These are phyloP conservation scores for Psilanteris sp. DNA, from an alignment of 1,140 invertebrate genomes.

Conservation along the genomic window DNA sequence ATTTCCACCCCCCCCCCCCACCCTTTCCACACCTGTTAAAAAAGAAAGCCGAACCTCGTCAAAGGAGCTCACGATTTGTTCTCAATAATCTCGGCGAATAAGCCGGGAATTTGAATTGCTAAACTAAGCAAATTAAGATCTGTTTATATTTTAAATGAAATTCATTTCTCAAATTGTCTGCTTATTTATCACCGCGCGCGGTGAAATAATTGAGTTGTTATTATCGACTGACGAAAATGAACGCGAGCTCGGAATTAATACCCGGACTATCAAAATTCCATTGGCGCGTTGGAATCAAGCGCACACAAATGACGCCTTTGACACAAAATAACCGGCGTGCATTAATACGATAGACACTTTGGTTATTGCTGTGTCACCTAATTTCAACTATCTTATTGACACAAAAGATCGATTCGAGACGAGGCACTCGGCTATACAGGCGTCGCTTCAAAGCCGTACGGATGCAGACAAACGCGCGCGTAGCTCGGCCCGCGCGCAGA, in stretches of 20 bases:
- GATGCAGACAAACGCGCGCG: slow-evolving; percentile 14
- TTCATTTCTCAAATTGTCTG: too few species aligned
- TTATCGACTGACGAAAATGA: neutral
- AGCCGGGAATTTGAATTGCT: too few species aligned
- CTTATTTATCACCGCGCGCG: too few species aligned
- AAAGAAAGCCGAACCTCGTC: too few species aligned
- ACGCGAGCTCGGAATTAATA: slow-evolving; percentile 7
- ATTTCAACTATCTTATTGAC: slow-evolving; percentile 49
- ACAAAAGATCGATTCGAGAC: slow-evolving; percentile 46
- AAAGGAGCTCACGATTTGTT: too few species aligned
- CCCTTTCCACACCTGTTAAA: too few species aligned
- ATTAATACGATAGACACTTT: slow-evolving; percentile 23
- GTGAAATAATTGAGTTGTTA: neutral
- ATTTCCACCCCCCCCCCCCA: too few species aligned
- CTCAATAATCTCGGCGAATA: too few species aligned
- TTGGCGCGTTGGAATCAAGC: slow-evolving; percentile 7
- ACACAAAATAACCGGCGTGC: slow-evolving; percentile 18
- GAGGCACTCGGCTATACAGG: slow-evolving; percentile 9
- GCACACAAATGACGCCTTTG: slow-evolving; percentile 12
- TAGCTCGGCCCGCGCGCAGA: slow-evolving; percentile 50
- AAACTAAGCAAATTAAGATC: too few species aligned
- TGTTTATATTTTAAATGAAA: too few species aligned
- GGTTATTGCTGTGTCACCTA: slow-evolving; percentile 40
- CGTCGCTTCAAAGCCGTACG: slow-evolving; percentile 28
- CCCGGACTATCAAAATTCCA: slow-evolving; percentile 25